phyloP scores from a whole-genome alignment of 2,113 vertebrate species.

The Triplophysa dalaica region DNA sequence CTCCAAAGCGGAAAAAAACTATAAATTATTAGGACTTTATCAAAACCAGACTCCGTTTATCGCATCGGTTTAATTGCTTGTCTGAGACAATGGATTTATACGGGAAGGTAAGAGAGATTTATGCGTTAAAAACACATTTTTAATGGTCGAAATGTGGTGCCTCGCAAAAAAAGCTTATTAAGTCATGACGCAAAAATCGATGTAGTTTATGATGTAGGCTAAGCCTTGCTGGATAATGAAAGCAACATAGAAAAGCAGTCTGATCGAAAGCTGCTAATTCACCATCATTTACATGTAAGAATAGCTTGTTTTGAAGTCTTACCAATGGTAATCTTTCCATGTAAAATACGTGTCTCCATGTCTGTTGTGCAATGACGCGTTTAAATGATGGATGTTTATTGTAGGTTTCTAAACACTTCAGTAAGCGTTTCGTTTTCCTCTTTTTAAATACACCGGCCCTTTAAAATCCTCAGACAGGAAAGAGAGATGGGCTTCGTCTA shows the following conservation, averaged over 20 bases:
- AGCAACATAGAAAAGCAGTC: background rate
- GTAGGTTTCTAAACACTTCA: background rate
- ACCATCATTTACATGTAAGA: background rate
- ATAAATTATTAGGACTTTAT: slow-evolving; percentile 18
- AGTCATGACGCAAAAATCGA: background rate
- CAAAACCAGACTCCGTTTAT: slow-evolving; percentile 2
- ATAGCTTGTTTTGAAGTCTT: background rate
- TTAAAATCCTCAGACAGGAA: slow-evolving; percentile 1
- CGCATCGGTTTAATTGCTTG: background rate
- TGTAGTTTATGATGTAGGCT: background rate
- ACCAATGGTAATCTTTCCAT: background rate
- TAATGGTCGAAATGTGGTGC: slow-evolving; percentile 12
- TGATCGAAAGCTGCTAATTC: slow-evolving; percentile 18
- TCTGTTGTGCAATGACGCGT: background rate
- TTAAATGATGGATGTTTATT: background rate
- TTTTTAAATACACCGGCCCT: background rate
- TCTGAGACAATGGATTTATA: slow-evolving; percentile 78
- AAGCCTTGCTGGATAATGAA: background rate
- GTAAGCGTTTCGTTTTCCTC: background rate
- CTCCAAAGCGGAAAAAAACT: slow-evolving; percentile 13
- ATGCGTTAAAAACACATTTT: background rate
- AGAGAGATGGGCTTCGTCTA: background rate
- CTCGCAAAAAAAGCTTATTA: background rate
- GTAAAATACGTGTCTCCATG: background rate
- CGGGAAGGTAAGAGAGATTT: slow-evolving; percentile 79